Evolutionary conservation across 2,888 invertebrate species (phyloP).

Genomic region (Megaustenia siamemsis): DNA sequence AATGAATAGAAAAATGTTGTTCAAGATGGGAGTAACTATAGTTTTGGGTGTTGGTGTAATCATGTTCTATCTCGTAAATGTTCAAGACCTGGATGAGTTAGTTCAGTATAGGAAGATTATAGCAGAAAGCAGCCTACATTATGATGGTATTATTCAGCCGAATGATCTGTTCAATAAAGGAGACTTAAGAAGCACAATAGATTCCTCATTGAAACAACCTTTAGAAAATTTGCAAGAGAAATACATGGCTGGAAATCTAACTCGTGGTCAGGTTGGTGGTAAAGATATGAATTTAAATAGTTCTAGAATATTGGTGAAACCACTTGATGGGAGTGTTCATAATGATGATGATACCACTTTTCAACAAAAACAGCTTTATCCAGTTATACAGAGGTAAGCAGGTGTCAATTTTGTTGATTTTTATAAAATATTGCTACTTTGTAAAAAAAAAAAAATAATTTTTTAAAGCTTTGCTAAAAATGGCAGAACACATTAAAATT

Average conservation of each 20-base stretch:
- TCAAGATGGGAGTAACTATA: constrained; percentile 70
- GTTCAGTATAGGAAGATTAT: background rate
- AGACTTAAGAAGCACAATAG: background rate
- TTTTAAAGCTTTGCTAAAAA: too few relatives aligned
- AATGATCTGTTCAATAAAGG: background rate
- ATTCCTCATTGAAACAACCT: background rate
- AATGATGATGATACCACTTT: background rate
- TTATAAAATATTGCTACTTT: too few relatives aligned
- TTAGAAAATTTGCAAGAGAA: background rate
- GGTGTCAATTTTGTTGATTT: too few relatives aligned
- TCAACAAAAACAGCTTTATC: constrained; percentile 35
- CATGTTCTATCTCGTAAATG: constrained; percentile 66
- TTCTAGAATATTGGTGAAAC: background rate
- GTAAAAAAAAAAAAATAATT: too few relatives aligned
- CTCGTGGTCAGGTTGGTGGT: background rate
- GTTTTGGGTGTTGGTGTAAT: constrained; percentile 68
- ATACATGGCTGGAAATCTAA: background rate
- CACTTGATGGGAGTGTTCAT: background rate
- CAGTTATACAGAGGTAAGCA: constrained; percentile 36
- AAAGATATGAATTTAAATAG: background rate
- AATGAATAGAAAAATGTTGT: constrained; percentile 67
- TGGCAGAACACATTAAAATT: too few relatives aligned
- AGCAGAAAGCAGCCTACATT: background rate
- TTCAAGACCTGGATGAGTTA: constrained; percentile 47
- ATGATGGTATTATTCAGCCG: too few relatives aligned